Base-by-base conservation (phyloP, 1,140 invertebrate genomes). In the Limonius californicus region DNA sequence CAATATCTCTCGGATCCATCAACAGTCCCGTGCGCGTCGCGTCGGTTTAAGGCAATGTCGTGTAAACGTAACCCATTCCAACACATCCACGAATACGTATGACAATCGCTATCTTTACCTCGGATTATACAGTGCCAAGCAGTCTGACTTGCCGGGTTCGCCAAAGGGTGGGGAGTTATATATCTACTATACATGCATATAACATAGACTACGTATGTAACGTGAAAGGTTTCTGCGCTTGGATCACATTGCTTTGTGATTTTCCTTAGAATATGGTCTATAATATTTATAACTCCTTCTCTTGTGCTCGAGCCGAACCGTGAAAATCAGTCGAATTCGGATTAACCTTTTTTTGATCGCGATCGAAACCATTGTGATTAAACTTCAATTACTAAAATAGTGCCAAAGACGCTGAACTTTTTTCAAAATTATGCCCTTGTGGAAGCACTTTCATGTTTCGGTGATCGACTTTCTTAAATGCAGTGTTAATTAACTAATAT, bases 51-150 rank as follows among this genome's bases (percentile, higher is more conserved):
- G 45, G 43, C 21, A 39, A 2, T 27, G 23, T 27, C 23, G 23
- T 39, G 35, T 39, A 39, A 39, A 39, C 35, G 11, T 39, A 39
- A 39, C 35, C n/a, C 35, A 14, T 39, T 39, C n/a, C 35, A 12
- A 39, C 2, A 39, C 8, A 39, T 6, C n/a, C 35, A 12, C 8
- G n/a, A 12, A 39, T 39, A 39, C n/a, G 35, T 14, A 39, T 12
- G 35, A 14, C 35, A 39, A 39, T 39, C n/a, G n/a, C 35, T 14
- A 39, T 9, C 35, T 14, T 39, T 39, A 39, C 35, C 47, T 23
- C 18, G 14, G 21, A 18, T 16, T 20, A 23, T 15, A 53, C 54
- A 62, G 61, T 62, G 61, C 61, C 61, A 62, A 62, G 61, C 61
- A 62, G 61, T 62, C 61, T 62, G 59, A 54, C 45, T 61, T 18